Evolutionary conservation across 2,888 invertebrate species (phyloP), one percentile per base, ranked within the genome.

Genomic region (Luffia ferchaultella): DNA sequence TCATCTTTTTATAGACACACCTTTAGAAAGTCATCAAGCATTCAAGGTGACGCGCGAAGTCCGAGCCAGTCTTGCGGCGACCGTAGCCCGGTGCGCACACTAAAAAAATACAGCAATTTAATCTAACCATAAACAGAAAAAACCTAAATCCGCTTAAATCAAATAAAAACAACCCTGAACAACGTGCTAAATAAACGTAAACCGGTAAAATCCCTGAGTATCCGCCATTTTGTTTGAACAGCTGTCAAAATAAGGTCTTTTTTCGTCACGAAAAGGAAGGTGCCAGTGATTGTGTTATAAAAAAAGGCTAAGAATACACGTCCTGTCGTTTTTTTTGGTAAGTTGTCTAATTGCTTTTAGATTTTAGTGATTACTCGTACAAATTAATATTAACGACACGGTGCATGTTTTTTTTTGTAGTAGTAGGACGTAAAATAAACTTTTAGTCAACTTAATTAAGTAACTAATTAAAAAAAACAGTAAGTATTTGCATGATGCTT

Each of bases 191-290:
- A 20, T 16, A 16, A 17, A 45, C 42, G 18, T 19, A 41, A 18
- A 40, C 17, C 30, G 30, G 5, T 30, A 3, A 12, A 30, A 3
- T 30, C 30, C 30, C 30, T 12, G 30, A 30, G 5, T 3, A 12
- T 30, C 40, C 57, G 61, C 62, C 61, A 63, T 63, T 53, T 63
- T 65, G 60, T 71, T 65, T 68, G 53, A 57, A 57, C 69, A 70
- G 67, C 65, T 73, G 70, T 62, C 62, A 52, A 50, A 61, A 63
- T 59, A 53, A 63, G 30, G 12, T 30, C 30, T 30, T 30, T 30
- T 30, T 30, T 30, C 3, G 30, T 3, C 12, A 12, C 30, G 30
- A 30, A 30, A 30, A 30, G 30, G 30, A 30, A 3, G 30, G 12
- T 30, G 30, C 30, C 12, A 30, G 12, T 30, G 12, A 30, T 12